Percentiles rank a stretch among this genome's conserved stretches.
Conservation (phyloP, 2,797 vertebrate genomes). For the Bufotes viridis region DNA sequence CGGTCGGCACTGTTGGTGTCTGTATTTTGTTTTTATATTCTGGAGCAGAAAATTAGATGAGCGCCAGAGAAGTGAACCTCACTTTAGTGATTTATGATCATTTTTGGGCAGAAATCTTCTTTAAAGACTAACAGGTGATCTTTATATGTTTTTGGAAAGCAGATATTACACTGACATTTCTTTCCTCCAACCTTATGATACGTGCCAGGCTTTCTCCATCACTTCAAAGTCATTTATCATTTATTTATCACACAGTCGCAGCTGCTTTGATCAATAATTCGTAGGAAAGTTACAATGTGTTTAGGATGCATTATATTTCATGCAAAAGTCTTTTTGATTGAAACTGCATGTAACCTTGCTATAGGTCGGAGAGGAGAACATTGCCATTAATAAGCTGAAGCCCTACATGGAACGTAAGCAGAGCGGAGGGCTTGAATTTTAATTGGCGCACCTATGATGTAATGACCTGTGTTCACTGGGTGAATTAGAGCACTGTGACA, state of each 20-base stretch:
- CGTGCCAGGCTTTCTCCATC: not conserved
- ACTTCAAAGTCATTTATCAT: conserved; percentile 23
- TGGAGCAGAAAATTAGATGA: no score
- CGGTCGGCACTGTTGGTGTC: no score
- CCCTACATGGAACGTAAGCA: not conserved
- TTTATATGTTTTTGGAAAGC: not conserved
- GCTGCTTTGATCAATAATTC: conserved; percentile 12
- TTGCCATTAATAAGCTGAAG: not conserved
- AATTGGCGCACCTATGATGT: conserved; percentile 3
- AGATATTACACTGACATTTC: not conserved
- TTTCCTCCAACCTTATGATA: not conserved
- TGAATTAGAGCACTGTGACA: conserved; percentile 16
- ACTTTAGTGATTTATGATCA: not conserved
- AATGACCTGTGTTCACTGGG: not conserved
- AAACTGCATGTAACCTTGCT: not conserved
- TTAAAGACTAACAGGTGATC: not conserved
- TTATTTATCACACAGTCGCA: not conserved
- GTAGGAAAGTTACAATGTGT: not conserved
- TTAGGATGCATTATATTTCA: not conserved
- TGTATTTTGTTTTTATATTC: no score
- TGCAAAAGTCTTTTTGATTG: not conserved
- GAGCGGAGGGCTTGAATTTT: not conserved
- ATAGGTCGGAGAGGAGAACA: not conserved
- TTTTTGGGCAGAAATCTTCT: not conserved
- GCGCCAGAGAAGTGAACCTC: no score